Base-by-base conservation (phyloP, 2,888 invertebrate species). In the Cephus nigrinus region DNA sequence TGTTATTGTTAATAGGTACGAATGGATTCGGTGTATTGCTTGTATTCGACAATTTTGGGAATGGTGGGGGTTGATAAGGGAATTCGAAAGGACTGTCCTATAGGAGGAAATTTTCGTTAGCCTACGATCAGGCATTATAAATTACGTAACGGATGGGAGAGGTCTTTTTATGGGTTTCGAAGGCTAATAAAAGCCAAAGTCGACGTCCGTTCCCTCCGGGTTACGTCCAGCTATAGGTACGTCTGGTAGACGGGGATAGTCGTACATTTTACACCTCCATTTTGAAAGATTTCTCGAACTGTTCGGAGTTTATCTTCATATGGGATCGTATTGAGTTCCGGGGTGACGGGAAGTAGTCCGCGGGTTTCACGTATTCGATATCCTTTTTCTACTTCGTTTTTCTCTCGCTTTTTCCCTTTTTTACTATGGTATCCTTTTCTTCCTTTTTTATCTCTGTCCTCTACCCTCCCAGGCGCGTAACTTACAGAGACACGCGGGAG, bases 301-400 rank as follows among this genome's bases (percentile, higher is more conserved):
- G 77, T 79, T 77, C 68, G 76, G 80, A 85, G 83, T 87, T 88
- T 86, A 88, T 88, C 84, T 85, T 81, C 82, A 79, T 80, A 78
- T 80, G 77, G 78, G 83, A 82, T 82, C 85, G 81, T 82, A 86
- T 88, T 84, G 86, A 85, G 83, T 88, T 77, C 80, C 78, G 79
- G 79, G 75, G 69, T 74, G 76, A 68, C 71, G 34, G 40, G 36
- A 74, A 75, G 69, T 73, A 32, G 33, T 31, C 81, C 80, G 78
- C 76, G 76, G 77, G 72, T 79, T 83, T 73, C 75, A 76, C 76
- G 79, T 80, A 75, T 84, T 84, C 85, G 85, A 85, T 86, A 86
- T 80, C 77, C 77, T 74, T 83, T 83, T 80, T 83, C 73, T 69
- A 71, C 32, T 68, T 73, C 12, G 36, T 69, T 32, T 11, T 33